Base-by-base conservation (phyloP, 2,888 invertebrate genomes). In the Caenorhabditis becei region DNA sequence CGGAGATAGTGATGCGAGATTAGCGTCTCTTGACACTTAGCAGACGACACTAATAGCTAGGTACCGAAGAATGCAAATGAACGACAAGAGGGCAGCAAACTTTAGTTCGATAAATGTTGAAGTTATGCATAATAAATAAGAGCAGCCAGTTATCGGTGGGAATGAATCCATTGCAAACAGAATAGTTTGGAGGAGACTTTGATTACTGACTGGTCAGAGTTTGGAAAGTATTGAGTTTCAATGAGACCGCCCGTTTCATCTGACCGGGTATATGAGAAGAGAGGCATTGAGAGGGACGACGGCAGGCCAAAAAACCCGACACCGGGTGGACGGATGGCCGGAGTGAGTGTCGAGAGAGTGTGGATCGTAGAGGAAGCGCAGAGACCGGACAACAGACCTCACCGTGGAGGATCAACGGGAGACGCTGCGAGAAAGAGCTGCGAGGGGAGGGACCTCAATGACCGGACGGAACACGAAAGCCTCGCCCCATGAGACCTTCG, bases 1-100 rank as follows among this genome's bases (percentile, higher is more conserved):
- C 66, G 66, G 75, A 75, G 75, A 75, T 75, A 66, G 51, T 66
- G 75, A 65, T 65, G 66, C 61, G 41, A 75, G 66, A 75, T 66
- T 75, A 75, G 74, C 75, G 44, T 14, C 54, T 72, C 56, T 20
- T 65, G 49, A 66, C 74, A 74, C 32, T 54, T 49, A 47, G 24
- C 32, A 63, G 51, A 59, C 47, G 32, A 49, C 24, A 32, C 56
- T 65, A 53, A 26, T 58, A 58, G 74, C 74, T 74, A 59, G 44
- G 58, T 62, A 62, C 20, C 28, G 54, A 35, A 51, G 37, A 47
- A 8, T 23, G 23, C 44, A 18, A 28, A 28, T 18, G 8, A 23
- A 37, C 51, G 23, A 53, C n/a, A 51, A 1, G 10, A 51, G 26
- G 26, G 20, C 11, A 56, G 61, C 41, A 63, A 56, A 62, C 59